Conservation (phyloP, 2,113 vertebrate genomes). For the Tiliqua scincoides region DNA sequence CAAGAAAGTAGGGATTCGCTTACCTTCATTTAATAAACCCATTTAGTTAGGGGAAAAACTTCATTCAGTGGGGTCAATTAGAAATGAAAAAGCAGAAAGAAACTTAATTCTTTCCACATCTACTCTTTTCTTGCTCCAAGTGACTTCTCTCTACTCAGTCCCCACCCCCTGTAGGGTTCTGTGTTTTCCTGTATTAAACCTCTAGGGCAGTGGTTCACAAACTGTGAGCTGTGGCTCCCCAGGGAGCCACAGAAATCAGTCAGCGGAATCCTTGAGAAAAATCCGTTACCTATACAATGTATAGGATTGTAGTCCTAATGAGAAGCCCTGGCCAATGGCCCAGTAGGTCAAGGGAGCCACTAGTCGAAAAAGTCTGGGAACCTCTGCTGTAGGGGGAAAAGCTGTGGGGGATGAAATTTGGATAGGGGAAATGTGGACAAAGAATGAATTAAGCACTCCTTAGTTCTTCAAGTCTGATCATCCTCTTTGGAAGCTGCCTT, state of each 20-base stretch:
- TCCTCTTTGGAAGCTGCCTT: neutral
- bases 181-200: neutral
- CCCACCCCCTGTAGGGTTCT: neutral
- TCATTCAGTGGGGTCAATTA: neutral
- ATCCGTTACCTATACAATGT: no score
- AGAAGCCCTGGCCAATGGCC: no score
- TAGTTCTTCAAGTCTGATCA: neutral
- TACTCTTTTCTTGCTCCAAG: neutral
- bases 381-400: no score
- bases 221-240: no score
- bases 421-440: neutral
- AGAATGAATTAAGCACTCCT: neutral
- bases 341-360: no score
- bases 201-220: no score
- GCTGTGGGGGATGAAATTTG: neutral
- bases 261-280: no score
- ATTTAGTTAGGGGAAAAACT: neutral
- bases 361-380: no score
- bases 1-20: neutral
- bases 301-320: no score
- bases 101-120: neutral
- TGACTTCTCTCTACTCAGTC: neutral
- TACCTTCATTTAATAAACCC: no score
- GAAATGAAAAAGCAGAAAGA: no score
- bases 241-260: no score